Evolutionary conservation across 2,888 invertebrate species (phyloP), one percentile per base, ranked within the genome.

Genomic region (Linnaemya vulpina): DNA sequence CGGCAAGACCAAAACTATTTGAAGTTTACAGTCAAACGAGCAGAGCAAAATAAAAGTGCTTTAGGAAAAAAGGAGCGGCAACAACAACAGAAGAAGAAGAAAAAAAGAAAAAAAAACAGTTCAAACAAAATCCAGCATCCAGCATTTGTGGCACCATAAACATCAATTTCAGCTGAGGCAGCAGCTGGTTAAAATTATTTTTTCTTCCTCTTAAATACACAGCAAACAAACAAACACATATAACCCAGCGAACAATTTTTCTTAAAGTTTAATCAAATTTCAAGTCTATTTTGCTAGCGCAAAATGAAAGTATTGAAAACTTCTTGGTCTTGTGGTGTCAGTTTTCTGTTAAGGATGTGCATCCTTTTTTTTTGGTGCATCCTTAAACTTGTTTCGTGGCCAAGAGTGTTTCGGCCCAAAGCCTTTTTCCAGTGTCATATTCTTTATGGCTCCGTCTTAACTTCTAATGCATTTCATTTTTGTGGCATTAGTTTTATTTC

Each of bases 141-240:
- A 71, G n/a, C 71, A 78, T 63, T 78, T 85, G 74, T 58, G 81
- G 77, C 65, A 68, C 51, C 53, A 53, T 73, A 38, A 40, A 62
- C 73, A 77, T 78, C 74, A 85, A 70, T 81, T 85, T 81, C 75
- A 75, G 81, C 85, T 85, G 82, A 82, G 82, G 81, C 82, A 82
- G 82, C 85, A 82, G 78, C 68, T 82, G 85, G 70, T 65, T n/a
- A n/a, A 73, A 68, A 78, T 84, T 73, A 63, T 70, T 77, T 78
- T 81, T 74, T 38, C 43, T 60, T 76, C 10, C 3, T 46, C 15
- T 49, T 25, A 11, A 60, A 13, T 60, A 55, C 58, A 71, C 13
- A 51, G 13, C n/a, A 55, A 40, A 38, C n/a, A 35, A 11, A 51
- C 17, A 51, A 7, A 51, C 5, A 51, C 51, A 51, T 20, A 15